Base-by-base conservation (phyloP, 2,888 invertebrate genomes). In the Scaptomyza tumidula region DNA sequence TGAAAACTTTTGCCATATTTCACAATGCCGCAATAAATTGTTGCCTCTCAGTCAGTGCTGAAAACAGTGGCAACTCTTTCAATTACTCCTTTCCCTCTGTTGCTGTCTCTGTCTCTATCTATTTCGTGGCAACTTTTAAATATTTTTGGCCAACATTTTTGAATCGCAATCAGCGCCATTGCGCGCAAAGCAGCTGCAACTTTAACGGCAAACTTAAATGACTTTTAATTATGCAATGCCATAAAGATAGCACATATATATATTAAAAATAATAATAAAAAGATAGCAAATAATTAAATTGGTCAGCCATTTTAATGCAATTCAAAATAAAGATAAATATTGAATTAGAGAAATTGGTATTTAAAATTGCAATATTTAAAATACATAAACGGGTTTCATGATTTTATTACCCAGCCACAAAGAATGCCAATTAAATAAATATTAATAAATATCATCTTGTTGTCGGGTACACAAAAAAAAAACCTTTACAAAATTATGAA, bases 1-100 rank as follows among this genome's bases (percentile, higher is more conserved):
- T 75, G 73, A 75, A 85, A 84, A 84, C 78, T 84, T 86, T 86
- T 57, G 71, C 75, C 79, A 86, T 84, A 86, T 86, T 84, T 84
- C 75, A 86, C 52, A 62, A 55, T 67, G 60, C 64, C 78, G 67
- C 81, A 84, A 84, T 84, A 84, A 84, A 84, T 84, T 82, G 85
- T 69, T 75, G 62, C 56, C 63, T 49, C 60, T 46, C 46, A 43
- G 1, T 19, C n/a, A n/a, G 35, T 41, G 16, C 14, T 41, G 16
- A 14, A 14, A 9, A 39, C 9, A 9, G 14, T 39, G 39, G 39
- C 39, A 39, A 29, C 16, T 41, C 24, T 24, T 24, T 24, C 24
- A 24, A 24, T 24, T 24, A 9, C 10, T 24, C 31, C 43, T 10
- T 5, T 6, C 24, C 7, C 2, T 1, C 3, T 14, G 16, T 7